phyloP scores from a whole-genome alignment of 1,140 invertebrate genomes.

The Leptinotarsa defecta region DNA sequence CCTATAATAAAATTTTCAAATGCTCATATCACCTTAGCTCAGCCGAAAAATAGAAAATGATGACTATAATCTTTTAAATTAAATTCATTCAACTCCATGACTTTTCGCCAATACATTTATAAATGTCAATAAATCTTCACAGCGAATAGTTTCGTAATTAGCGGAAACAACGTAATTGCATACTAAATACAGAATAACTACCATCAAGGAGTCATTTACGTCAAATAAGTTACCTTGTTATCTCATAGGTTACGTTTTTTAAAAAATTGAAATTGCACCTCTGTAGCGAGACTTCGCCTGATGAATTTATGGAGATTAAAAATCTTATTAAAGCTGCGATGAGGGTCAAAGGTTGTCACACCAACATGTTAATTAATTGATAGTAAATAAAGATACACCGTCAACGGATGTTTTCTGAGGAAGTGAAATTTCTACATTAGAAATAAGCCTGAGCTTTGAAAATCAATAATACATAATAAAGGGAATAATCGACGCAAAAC shows the following conservation, averaged over 20 bases:
- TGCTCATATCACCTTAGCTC: too few species aligned
- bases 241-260: background rate
- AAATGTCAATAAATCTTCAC: conserved; percentile 21
- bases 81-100: background rate
- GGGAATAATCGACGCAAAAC: too few species aligned
- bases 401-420: background rate
- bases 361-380: background rate
- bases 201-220: conserved; percentile 8
- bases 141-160: background rate
- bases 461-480: too few species aligned
- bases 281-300: background rate
- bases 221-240: conserved; percentile 6
- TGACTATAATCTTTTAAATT: too few species aligned
- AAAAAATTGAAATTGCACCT: background rate
- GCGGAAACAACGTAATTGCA: conserved; percentile 13
- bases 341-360: background rate
- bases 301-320: background rate
- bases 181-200: conserved; percentile 11
- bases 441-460: too few species aligned
- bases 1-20: too few species aligned
- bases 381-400: background rate
- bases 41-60: too few species aligned
- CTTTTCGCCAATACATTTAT: background rate
- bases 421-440: too few species aligned
- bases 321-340: background rate